A percentile compares a stretch with the other conserved stretches of the same genome.
Conservation (phyloP, 2,888 invertebrate species). For the Allacma fusca region DNA sequence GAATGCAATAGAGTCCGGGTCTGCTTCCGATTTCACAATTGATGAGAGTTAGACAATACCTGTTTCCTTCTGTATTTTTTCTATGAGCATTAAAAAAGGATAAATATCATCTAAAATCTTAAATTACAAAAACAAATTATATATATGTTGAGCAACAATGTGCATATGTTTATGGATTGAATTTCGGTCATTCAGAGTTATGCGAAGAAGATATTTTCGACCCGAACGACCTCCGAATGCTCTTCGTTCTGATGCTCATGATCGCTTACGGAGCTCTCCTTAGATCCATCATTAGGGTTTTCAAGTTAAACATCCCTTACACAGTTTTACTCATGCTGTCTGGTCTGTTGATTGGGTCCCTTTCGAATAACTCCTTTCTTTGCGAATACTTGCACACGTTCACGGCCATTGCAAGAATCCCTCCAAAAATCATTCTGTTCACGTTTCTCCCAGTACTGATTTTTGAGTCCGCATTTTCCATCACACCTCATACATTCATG, state of each 20-base stretch:
- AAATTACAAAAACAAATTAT: no score
- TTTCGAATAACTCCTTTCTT: conserved; percentile 42
- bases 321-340: conserved; percentile 58
- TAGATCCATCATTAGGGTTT: conserved; percentile 42
- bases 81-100: no score
- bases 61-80: no score
- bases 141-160: no score
- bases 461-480: conserved; percentile 59
- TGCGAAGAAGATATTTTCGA: conserved; percentile 49
- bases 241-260: conserved; percentile 55
- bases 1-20: no score
- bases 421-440: conserved; percentile 55
- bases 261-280: conserved; percentile 54
- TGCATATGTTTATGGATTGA: no score
- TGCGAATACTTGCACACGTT: conserved; percentile 52
- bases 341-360: conserved; percentile 54
- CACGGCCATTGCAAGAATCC: conserved; percentile 53
- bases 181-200: background rate
- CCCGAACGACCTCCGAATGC: conserved; percentile 47
- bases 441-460: conserved; percentile 59
- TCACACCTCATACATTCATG: conserved; percentile 55
- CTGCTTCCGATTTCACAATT: no score
- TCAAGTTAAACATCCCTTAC: conserved; percentile 53
- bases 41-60: no score
- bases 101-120: no score